phyloP scores from a whole-genome alignment of 2,888 invertebrate genomes.

The Oscheius onirici region DNA sequence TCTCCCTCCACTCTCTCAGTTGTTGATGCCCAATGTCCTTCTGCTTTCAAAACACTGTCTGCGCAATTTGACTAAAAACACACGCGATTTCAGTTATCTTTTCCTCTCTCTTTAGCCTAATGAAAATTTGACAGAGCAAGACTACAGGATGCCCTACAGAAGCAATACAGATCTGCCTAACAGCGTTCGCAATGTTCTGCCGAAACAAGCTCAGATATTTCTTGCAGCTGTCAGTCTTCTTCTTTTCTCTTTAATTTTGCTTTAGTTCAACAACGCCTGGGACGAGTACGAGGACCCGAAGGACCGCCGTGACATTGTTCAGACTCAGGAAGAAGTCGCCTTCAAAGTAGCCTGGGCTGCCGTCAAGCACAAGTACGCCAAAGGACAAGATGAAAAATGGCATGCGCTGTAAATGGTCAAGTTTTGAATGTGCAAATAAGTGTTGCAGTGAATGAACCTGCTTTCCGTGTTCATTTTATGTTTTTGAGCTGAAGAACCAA shows the following conservation, averaged over 20 bases:
- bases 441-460: too few relatives aligned
- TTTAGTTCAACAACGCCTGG: neutral
- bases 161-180: neutral
- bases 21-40: too few relatives aligned
- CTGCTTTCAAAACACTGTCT: too few relatives aligned
- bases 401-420: neutral
- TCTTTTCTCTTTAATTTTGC: too few relatives aligned
- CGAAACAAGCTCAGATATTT: neutral
- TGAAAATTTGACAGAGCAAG: slow-evolving; percentile 1
- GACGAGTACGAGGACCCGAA: neutral
- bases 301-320: neutral
- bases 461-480: too few relatives aligned
- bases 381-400: neutral
- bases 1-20: too few relatives aligned
- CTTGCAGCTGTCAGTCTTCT: neutral
- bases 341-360: neutral
- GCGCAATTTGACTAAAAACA: too few relatives aligned
- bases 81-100: neutral
- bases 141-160: neutral
- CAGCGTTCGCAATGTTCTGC: neutral
- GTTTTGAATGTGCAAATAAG: too few relatives aligned
- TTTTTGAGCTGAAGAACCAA: too few relatives aligned
- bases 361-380: neutral
- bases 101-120: slow-evolving; percentile 50
- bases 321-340: neutral